phyloP scores from a whole-genome alignment of 2,888 invertebrate genomes.

The Clistopyga incitator region DNA sequence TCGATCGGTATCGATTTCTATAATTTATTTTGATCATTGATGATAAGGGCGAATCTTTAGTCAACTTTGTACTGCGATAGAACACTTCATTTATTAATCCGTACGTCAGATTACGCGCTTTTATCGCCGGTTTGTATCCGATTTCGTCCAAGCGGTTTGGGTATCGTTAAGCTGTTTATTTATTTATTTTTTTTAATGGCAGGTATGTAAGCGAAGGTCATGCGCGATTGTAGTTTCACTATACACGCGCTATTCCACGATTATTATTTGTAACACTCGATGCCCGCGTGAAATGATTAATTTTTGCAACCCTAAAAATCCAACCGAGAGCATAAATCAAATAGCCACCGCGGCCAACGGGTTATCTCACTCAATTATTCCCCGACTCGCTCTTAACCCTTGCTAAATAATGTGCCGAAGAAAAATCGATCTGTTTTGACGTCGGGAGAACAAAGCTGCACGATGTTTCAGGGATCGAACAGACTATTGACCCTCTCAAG shows the following conservation, averaged over 20 bases:
- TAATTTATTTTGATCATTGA: no score
- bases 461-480: neutral
- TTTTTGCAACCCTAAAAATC: neutral
- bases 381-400: neutral
- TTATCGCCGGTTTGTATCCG: neutral
- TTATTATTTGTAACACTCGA: neutral
- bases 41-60: neutral
- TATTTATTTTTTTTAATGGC: neutral
- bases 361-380: neutral
- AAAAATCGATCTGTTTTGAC: conserved; percentile 2
- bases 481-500: conserved; percentile 1
- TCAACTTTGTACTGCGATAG: neutral
- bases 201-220: neutral
- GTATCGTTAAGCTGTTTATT: neutral
- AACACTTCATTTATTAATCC: neutral
- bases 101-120: neutral
- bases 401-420: neutral
- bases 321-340: neutral
- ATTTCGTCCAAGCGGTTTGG: neutral
- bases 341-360: neutral
- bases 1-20: no score
- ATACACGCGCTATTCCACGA: neutral
- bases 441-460: neutral
- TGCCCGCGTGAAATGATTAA: neutral
- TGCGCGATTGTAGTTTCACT: neutral